Base-by-base conservation (phyloP, 2,113 vertebrate species). In the Neodontobutis hainanensis region DNA sequence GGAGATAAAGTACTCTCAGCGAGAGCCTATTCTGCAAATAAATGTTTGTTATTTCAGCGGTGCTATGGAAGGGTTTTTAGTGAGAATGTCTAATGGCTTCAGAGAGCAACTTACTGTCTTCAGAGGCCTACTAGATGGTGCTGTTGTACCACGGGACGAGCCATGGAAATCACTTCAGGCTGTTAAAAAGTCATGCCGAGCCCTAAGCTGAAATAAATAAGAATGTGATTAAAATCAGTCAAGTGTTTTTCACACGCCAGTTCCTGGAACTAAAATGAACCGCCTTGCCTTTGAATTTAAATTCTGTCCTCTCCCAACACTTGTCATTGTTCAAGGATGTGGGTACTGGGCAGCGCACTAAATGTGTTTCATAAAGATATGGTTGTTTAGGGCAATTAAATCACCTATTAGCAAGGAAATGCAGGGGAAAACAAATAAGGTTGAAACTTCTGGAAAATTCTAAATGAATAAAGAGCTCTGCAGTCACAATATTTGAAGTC, bases 171-270 rank as follows among this genome's bases (percentile, higher is more conserved):
- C 75, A 44, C 35, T 65, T 61, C 48, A 11, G 43, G 69, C 44
- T 75, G 81, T 57, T 77, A 50, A 75, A 74, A 74, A 82, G 75
- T 63, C 73, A 83, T 65, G 27, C 52, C 32, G 49, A 81, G 78
- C 80, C 81, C 70, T 52, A 48, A 84, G 73, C 83, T 83, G 74
- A 90, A 89, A 88, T 86, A 88, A 89, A 89, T 84, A 88, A 82
- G 84, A 87, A 83, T 84, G 78, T 88, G 87, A 89, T 91, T 85
- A 90, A 88, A 90, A 90, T 91, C 87, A 89, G 85, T 88, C 83
- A 85, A 89, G 86, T 88, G 83, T 84, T 87, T 87, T 85, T 84
- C 74, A 71, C 84, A 84, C 70, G 78, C 76, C 65, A 16, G 76
- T 85, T 86, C 79, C 76, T 86, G 81, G 78, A 85, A 86, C 82